Conservation (phyloP, 2,113 vertebrate species). For the Oceanites oceanicus region DNA sequence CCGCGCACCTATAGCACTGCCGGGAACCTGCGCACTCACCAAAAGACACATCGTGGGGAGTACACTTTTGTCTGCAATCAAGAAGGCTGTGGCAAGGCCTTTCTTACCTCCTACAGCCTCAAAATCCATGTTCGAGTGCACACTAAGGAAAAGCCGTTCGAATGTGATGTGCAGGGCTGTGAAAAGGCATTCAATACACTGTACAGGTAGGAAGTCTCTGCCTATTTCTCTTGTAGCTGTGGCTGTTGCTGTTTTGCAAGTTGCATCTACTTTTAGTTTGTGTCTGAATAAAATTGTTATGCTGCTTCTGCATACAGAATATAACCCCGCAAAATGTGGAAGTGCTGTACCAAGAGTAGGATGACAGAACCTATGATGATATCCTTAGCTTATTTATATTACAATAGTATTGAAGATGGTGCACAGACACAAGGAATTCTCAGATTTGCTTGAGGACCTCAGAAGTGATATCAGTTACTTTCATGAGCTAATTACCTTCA, state of each 20-base stretch:
- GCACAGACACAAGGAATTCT: neutral
- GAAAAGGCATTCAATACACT: slow-evolving; percentile 98
- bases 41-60: slow-evolving; percentile 96
- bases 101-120: slow-evolving; percentile 98
- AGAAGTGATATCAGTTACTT: neutral
- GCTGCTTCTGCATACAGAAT: neutral
- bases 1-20: slow-evolving; percentile 97
- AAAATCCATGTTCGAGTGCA: slow-evolving; percentile 97
- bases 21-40: slow-evolving; percentile 96
- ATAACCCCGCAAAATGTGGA: neutral
- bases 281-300: neutral
- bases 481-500: neutral
- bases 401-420: neutral
- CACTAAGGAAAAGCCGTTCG: slow-evolving; percentile 98
- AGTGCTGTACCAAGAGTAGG: neutral
- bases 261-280: neutral
- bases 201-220: slow-evolving; percentile 81
- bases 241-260: neutral
- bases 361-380: neutral
- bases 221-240: accelerated
- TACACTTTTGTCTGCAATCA: slow-evolving; percentile 99
- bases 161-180: slow-evolving; percentile 96
- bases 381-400: neutral
- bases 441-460: neutral
- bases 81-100: slow-evolving; percentile 97